Evolutionary conservation across 2,888 invertebrate species (phyloP), one percentile per base, ranked within the genome.

Genomic region (Meloe dianella): DNA sequence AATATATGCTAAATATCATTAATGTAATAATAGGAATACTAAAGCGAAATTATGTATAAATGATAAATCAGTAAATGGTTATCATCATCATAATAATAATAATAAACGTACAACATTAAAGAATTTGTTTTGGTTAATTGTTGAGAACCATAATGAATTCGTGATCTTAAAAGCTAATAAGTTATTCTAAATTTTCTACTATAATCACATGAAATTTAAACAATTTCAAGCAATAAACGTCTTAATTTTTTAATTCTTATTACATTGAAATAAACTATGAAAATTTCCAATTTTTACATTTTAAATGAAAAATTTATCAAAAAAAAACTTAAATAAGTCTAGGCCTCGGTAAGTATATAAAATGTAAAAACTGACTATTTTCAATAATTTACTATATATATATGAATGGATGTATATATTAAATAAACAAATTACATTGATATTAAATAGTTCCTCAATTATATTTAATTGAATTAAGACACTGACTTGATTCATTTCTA

Each of bases 131-230:
- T 38, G 38, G 38, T 38, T 38, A 38, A 22, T 51, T 47, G 30
- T 63, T 65, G 61, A 68, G 63, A 63, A 68, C 68, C 68, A 60
- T 68, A 10, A 68, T 65, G 63, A 57, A 68, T 47, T 61, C 51
- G 65, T 63, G 65, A 65, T 61, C 63, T 68, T 68, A 68, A 60
- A 57, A 63, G 65, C 68, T 68, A 67, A 56, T 57, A 51, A 51
- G 8, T 51, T 56, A 56, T 41, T 61, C 68, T 68, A 68, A 68
- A 68, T 68, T 68, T 68, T 68, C 68, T 65, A 65, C 68, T 61
- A 57, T 9, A 9, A 38, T 68, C 65, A 54, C 27, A 41, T 41
- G 41, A 41, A 41, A 41, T 41, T 41, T 41, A 41, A 41, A 41
- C 41, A 51, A 51, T 51, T 51, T 51, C 47, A 51, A 51, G 12